Evolutionary conservation across 2,888 invertebrate species (phyloP), one percentile per base, ranked within the genome.

Genomic region (Pachycephus smyrnensis): DNA sequence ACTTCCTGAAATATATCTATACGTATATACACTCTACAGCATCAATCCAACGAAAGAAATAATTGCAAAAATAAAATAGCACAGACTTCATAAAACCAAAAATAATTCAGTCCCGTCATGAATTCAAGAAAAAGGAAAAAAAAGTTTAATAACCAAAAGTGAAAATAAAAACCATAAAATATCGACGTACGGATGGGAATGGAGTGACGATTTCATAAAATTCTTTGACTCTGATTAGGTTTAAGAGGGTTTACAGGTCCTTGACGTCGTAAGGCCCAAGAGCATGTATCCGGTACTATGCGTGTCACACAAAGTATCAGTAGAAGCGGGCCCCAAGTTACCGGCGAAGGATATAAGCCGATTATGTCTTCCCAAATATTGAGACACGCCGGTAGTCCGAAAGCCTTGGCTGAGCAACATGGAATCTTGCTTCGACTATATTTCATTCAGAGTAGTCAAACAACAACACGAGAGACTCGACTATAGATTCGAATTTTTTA

Each of bases 331-430:
- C 33, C 37, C 85, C 80, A 81, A 84, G 80, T 80, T 85, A 84
- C 83, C 79, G 79, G 69, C 80, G 79, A 73, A 80, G 82, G 83
- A 86, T 86, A 84, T 89, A 89, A 89, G 88, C 88, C 89, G 89
- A 89, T 89, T 88, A 88, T 87, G 86, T 85, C 86, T 86, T 86
- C 86, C 89, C 87, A 89, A 89, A 89, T 89, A 89, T 89, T 88
- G 86, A 88, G 88, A 89, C 88, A 55, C 75, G 75, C 75, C 33
- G 55, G 75, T 33, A 36, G 75, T 71, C 71, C 71, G 31, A 33
- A 32, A 31, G 71, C 71, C 71, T 32, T 71, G 71, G 71, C 33
- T 71, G 71, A 71, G 31, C 71, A 31, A 71, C 71, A 12, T 71
- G 71, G 55, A 55, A 55, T 55, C 55, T 55, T 23, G 23, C 55